Base-by-base conservation (phyloP, 2,888 invertebrate genomes). In the Lomographa bimaculata region DNA sequence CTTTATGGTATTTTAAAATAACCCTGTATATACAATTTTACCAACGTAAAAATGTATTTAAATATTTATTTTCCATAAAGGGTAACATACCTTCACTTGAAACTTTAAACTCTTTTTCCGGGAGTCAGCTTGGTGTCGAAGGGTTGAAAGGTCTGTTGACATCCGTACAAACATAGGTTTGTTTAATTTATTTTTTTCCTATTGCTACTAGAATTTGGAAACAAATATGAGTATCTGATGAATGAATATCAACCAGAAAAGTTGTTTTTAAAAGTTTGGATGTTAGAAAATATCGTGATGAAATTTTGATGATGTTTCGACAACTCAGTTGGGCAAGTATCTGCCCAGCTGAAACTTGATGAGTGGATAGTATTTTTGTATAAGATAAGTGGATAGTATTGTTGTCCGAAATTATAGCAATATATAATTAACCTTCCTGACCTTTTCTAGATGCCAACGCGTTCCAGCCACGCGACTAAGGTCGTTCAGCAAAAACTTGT, bases 91-190 rank as follows among this genome's bases (percentile, higher is more conserved):
- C 64, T 59, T 54, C 60, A 51, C 49, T 48, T 61, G 85, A 71
- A 85, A 86, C 63, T 42, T 50, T 56, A 86, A 59, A 79, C 73
- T 47, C 63, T 51, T 78, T 83, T 82, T 86, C 86, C 86, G 73
- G 79, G 61, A 52, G 53, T 37, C 21, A 28, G 3, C 17, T 14
- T 17, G 50, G 53, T 61, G 59, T 54, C 49, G 51, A 62, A 58
- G 78, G 84, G 76, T 81, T 70, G 71, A 76, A 79, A 80, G 77
- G 72, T 70, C 73, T 75, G 65, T 79, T 83, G 79, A 85, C 85
- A 82, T 85, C 84, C 83, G 79, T 73, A 52, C 66, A 73, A 78
- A 82, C 60, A 74, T 62, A 45, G 33, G 30, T 45, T 57, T 71
- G 56, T 77, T 72, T 70, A 50, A 46, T 57, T 71, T 64, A 46